Evolutionary conservation across 1,140 invertebrate species (phyloP).

Genomic region (Drosophila neocordata): DNA sequence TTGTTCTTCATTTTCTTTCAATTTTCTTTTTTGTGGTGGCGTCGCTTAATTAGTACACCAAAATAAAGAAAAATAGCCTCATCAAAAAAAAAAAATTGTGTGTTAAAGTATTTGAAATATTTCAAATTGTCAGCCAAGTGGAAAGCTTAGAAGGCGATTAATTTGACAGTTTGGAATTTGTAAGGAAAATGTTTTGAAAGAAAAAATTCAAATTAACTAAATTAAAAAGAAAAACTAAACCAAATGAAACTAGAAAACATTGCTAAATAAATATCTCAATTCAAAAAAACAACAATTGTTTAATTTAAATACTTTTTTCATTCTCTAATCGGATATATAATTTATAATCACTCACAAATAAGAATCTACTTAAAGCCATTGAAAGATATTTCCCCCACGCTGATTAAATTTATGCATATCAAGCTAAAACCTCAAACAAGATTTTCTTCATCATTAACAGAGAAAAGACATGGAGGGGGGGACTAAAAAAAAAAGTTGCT

Average conservation of each 20-base stretch:
- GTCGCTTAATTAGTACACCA: slow-evolving; percentile 35
- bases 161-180: slow-evolving; percentile 10
- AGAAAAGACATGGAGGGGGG: background rate
- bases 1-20: background rate
- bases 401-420: background rate
- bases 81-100: slow-evolving; percentile 41
- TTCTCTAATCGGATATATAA: too few relatives aligned
- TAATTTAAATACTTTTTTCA: too few relatives aligned
- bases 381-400: background rate
- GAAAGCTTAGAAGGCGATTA: slow-evolving; percentile 11
- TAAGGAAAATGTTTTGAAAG: background rate
- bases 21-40: slow-evolving; percentile 16
- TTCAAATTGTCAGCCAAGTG: slow-evolving; percentile 54
- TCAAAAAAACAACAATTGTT: slow-evolving; percentile 37
- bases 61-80: slow-evolving; percentile 2
- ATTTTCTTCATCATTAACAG: slow-evolving; percentile 10
- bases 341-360: slow-evolving; percentile 13
- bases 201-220: background rate
- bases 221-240: background rate
- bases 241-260: background rate
- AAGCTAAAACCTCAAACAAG: slow-evolving; percentile 6
- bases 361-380: slow-evolving; percentile 1
- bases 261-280: background rate
- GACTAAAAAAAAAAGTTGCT: background rate
- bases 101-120: slow-evolving; percentile 27